These are phyloP conservation scores for Cheilosia urbana DNA, from an alignment of 2,888 invertebrate species.

Conservation along the genomic window DNA sequence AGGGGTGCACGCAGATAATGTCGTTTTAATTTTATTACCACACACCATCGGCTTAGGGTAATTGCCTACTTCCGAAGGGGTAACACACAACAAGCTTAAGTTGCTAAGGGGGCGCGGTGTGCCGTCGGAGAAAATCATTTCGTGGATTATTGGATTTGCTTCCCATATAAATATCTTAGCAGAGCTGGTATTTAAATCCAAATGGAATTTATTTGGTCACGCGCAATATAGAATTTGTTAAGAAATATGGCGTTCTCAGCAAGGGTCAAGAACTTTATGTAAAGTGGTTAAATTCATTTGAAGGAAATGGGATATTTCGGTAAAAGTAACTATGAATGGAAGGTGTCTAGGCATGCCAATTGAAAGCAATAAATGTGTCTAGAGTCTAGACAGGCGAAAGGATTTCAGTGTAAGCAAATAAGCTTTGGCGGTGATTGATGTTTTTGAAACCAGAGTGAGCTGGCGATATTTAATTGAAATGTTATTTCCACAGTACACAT, in stretches of 20 bases:
- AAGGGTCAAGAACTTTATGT: neutral
- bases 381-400: too few relatives aligned
- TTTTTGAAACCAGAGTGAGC: too few relatives aligned
- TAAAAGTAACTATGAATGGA: too few relatives aligned
- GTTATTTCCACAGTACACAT: neutral
- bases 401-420: too few relatives aligned
- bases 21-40: slow-evolving; percentile 64
- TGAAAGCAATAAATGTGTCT: too few relatives aligned
- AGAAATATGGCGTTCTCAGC: neutral
- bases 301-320: too few relatives aligned
- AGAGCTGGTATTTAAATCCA: neutral
- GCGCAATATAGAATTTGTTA: neutral
- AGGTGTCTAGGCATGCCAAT: too few relatives aligned
- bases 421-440: too few relatives aligned
- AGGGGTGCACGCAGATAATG: slow-evolving; percentile 55
- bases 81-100: neutral
- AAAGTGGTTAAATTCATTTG: neutral
- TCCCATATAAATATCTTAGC: slow-evolving; percentile 2
- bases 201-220: neutral
- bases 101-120: too few relatives aligned
- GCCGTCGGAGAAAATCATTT: slow-evolving; percentile 20
- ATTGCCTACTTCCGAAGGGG: slow-evolving; percentile 31
- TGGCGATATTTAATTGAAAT: neutral
- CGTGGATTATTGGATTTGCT: slow-evolving; percentile 26
- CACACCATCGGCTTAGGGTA: slow-evolving; percentile 51